Percentiles rank a stretch among this genome's conserved stretches.
Evolutionary conservation across 2,797 vertebrate species (phyloP).

Genomic region (Poliocrania exsul): DNA sequence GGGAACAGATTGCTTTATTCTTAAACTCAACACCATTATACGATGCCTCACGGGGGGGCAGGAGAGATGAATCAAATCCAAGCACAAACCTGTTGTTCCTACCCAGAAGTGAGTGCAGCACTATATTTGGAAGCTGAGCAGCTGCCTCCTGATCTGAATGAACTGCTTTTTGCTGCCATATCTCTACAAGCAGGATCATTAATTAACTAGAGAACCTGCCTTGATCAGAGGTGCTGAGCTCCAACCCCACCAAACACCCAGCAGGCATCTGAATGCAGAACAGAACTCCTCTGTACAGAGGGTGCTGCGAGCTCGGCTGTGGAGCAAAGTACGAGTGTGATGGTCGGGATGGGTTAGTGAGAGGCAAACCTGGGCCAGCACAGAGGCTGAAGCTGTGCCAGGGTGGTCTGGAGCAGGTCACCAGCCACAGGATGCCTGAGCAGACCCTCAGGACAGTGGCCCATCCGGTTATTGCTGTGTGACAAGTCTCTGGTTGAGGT

Average conservation of each 20-base stretch:
- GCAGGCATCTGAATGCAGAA: background rate
- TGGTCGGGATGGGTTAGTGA: background rate
- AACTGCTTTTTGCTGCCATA: background rate
- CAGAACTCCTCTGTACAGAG: accelerated
- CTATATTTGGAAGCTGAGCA: constrained; percentile 15
- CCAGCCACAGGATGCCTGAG: background rate
- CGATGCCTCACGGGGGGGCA: background rate
- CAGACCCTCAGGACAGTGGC: background rate
- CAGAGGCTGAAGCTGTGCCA: background rate
- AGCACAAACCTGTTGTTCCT: constrained; percentile 30
- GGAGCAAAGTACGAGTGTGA: background rate
- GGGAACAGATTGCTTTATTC: constrained; percentile 5
- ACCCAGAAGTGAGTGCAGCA: background rate
- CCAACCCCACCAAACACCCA: background rate
- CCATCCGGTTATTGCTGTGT: background rate
- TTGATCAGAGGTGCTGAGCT: background rate
- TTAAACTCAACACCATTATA: background rate
- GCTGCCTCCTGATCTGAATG: background rate
- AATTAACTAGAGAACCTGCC: constrained; percentile 1
- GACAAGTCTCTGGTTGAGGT: background rate
- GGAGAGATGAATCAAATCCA: constrained; percentile 12
- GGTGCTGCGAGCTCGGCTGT: background rate
- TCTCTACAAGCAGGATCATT: background rate
- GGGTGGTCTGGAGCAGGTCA: background rate
- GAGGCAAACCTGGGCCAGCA: background rate